Base-by-base conservation (phyloP, 2,113 vertebrate genomes). In the Amazona guildingii region DNA sequence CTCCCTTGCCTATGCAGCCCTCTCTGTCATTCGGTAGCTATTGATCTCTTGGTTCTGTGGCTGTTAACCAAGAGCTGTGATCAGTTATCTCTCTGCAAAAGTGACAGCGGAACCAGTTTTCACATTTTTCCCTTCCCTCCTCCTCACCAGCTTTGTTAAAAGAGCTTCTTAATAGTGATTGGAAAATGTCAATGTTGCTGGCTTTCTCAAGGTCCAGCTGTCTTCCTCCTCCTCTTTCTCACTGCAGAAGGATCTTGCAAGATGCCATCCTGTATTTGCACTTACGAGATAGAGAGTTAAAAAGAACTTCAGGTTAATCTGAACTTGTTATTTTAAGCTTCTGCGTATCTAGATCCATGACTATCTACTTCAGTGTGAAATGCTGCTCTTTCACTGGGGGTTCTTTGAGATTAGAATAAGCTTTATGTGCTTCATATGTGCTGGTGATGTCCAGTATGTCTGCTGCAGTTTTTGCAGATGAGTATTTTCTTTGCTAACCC, bases 31-130 rank as follows among this genome's bases (percentile, higher is more conserved):
- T 76, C 0, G 0, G 13, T 88, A 25, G 37, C 64, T 70, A 33
- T 72, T 91, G 63, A 86, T 74, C 75, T 80, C 39, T 64, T 78
- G 57, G 61, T 72, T 95, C 96, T 82, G 81, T 49, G 83, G 27
- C 95, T 94, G n/a, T 88, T 94, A 88, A 78, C 86, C 88, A 81
- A 78, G 33, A 66, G 55, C 76, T 90, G 35, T 92, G 83, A 74
- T 93, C 68, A 68, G 92, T 90, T 73, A 83, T 64, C 39, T 88
- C 63, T 81, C 66, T 3, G 3, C 52, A 54, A 44, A 82, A 76
- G 29, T 20, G 43, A 69, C 48, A 64, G 15, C 73, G 73, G 27
- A 88, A 66, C 5, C 33, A 37, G 10, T 55, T 78, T 52, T 82
- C 24, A 17, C 12, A 39, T 77, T 48, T 59, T 48, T 33, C n/a